Percentiles rank a stretch among this genome's conserved stretches.
Evolutionary conservation across 2,888 invertebrate species (phyloP).

Genomic region (Ennomos quercinarius): DNA sequence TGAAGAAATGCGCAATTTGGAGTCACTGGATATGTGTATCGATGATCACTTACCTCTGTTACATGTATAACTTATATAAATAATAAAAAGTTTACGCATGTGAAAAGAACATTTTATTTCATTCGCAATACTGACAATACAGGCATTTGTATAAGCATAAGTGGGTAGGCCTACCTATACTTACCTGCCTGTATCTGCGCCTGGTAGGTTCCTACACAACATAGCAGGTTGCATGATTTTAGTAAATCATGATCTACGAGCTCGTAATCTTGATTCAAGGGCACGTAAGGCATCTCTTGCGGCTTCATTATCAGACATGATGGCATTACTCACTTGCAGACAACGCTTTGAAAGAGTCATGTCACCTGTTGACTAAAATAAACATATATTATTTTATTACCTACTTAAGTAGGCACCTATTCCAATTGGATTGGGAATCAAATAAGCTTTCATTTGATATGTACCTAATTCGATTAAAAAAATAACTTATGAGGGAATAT

Average conservation of each 20-base stretch:
- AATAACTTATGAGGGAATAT: no score
- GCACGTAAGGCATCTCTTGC: constrained; percentile 65
- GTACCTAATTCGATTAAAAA: no score
- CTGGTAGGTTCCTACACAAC: no score
- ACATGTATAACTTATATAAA: constrained; percentile 45
- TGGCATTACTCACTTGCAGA: constrained; percentile 72
- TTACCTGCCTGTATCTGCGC: no score
- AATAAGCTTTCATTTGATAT: no score
- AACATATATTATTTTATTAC: background rate
- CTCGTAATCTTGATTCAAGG: constrained; percentile 57
- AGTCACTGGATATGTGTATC: constrained; percentile 63
- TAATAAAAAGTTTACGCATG: constrained; percentile 6
- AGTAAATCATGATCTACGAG: constrained; percentile 37
- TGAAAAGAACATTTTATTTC: no score
- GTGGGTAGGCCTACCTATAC: no score
- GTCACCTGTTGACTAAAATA: constrained; percentile 76
- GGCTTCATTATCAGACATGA: constrained; percentile 66
- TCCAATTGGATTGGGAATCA: no score
- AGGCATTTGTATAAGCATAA: no score
- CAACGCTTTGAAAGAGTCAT: constrained; percentile 72
- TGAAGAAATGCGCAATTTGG: constrained; percentile 66
- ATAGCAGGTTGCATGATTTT: no score
- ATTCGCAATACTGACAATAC: no score
- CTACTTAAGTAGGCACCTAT: no score
- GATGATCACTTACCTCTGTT: constrained; percentile 50